Evolutionary conservation across 2,113 vertebrate genomes (phyloP).

Genomic region (Catharus fuscescens): DNA sequence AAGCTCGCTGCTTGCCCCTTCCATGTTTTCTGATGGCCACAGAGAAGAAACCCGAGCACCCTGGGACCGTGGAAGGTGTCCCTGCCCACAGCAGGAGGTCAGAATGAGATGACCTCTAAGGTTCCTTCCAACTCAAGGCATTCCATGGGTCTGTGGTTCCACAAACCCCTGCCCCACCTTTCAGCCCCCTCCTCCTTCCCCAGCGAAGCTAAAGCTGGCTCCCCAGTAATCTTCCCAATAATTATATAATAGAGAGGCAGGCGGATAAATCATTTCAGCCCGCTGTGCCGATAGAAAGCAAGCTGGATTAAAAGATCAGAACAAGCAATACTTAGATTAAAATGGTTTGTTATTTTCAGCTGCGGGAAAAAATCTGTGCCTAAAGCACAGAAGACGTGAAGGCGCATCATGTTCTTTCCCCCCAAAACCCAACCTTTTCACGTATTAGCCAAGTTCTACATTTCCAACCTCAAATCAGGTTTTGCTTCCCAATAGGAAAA

Average conservation of each 20-base stretch:
- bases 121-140: not conserved
- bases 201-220: not conserved
- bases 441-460: accelerated
- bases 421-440: not conserved
- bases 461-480: not conserved
- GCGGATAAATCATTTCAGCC: constrained; percentile 27
- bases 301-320: constrained; percentile 66
- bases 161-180: accelerated
- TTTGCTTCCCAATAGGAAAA: not conserved
- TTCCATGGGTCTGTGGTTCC: no score
- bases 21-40: accelerated
- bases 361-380: not conserved
- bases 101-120: not conserved
- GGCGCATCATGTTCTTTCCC: not conserved
- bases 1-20: accelerated
- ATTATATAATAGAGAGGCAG: constrained; percentile 61
- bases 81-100: accelerated
- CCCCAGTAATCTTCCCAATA: constrained; percentile 49
- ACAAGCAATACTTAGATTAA: constrained; percentile 52
- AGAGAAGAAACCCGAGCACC: not conserved
- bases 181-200: not conserved
- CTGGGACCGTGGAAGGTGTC: not conserved
- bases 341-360: constrained; percentile 49
- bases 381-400: not conserved
- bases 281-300: not conserved